Evolutionary conservation across 2,113 vertebrate species (phyloP), one percentile per base, ranked within the genome.

Genomic region (Serranochromis macrocephalus): DNA sequence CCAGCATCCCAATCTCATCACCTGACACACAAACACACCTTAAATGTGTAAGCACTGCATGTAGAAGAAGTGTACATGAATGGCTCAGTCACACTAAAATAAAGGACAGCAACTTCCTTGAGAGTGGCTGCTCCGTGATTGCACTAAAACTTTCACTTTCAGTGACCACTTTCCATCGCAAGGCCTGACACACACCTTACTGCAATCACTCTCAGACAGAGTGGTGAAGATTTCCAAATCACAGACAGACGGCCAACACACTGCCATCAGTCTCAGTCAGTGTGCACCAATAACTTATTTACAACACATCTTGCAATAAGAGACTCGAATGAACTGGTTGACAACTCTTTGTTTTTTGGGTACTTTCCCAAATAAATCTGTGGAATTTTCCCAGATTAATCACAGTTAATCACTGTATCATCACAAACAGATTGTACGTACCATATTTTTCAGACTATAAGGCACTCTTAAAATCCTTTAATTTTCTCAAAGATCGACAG

Each of bases 1-100:
- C 97, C 16, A 98, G 95, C 97, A 98, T 98, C 38, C 97, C 98
- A 1, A 97, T 93, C 95, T 98, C 98, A 49, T 98, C 98, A 92
- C 97, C 98, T 98, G 81, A 79, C 75, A 29, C 21, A 87, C 42
- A 87, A 38, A 87, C 42, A 81, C 47, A 85, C 26, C 14, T 45
- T 5, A n/a, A n/a, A 78, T 9, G 6, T 61, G 2, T 29, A 31
- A 49, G 17, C 42, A 17, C 13, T 29, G 2, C 42, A 2, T 0
- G 21, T 11, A 16, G 13, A 42, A 73, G 33, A 38, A 16, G 68
- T 2, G 33, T 73, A 45, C 24, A 7, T 24, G n/a, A 49, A 24
- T 24, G 31, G 61, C 33, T 66, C 31, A n/a, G 66, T 26, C 68
- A 26, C 68, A 73, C 21, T 73, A 14, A 71, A 73, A 73, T 17